phyloP scores from a whole-genome alignment of 2,797 vertebrate genomes.

The Melopsittacus undulatus region DNA sequence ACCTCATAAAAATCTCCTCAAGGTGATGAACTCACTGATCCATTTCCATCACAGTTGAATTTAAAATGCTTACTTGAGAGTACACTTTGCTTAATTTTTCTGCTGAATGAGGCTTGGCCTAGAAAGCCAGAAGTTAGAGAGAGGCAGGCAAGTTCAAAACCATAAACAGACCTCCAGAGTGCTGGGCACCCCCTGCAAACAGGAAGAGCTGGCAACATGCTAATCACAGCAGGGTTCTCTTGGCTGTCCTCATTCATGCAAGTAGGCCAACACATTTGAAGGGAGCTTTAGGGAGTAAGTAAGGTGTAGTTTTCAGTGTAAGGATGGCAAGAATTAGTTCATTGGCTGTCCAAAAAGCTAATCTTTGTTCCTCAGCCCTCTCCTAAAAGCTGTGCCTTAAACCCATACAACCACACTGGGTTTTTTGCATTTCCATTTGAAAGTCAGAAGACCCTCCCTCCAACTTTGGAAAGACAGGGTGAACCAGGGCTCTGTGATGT shows the following conservation, averaged over 20 bases:
- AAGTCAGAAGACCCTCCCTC: neutral
- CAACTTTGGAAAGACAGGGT: constrained; percentile 9
- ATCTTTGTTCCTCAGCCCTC: neutral
- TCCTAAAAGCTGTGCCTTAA: neutral
- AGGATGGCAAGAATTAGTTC: neutral
- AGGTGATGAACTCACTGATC: neutral
- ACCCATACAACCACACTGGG: neutral
- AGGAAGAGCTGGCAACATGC: neutral
- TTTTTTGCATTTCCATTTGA: neutral
- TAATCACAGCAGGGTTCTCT: neutral
- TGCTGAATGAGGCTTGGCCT: neutral
- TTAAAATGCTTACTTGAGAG: neutral
- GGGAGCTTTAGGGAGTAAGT: neutral
- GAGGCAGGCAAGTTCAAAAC: neutral
- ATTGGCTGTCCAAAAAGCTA: neutral
- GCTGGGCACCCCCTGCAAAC: neutral
- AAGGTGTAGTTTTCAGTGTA: neutral
- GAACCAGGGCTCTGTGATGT: neutral
- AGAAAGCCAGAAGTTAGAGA: neutral
- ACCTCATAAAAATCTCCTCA: constrained; percentile 5
- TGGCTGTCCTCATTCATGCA: neutral
- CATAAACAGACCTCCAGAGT: neutral
- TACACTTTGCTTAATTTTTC: neutral
- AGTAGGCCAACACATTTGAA: neutral
- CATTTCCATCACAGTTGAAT: neutral